Evolutionary conservation across 2,888 invertebrate species (phyloP).

Genomic region (Caenorhabditis sp.): DNA sequence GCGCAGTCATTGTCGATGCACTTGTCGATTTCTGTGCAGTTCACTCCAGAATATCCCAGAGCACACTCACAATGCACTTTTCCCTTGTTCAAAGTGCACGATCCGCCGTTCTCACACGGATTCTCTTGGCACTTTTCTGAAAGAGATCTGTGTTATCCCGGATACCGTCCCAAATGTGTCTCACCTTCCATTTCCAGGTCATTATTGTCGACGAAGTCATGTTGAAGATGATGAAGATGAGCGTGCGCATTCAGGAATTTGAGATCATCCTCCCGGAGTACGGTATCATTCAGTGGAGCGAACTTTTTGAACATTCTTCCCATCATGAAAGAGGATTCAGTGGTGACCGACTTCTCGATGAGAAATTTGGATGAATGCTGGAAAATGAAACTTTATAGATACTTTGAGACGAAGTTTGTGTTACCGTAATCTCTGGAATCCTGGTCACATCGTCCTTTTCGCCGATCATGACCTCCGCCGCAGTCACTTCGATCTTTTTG

Average conservation of each 20-base stretch:
- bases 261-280: constrained; percentile 50
- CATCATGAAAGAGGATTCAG: constrained; percentile 37
- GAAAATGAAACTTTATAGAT: constrained; percentile 1
- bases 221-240: constrained; percentile 59
- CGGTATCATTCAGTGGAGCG: constrained; percentile 47
- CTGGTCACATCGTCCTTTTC: constrained; percentile 22
- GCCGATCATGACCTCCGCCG: constrained; percentile 33
- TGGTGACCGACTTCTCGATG: constrained; percentile 7
- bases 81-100: constrained; percentile 47
- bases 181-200: constrained; percentile 55
- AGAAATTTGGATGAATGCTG: constrained; percentile 52
- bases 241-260: constrained; percentile 61
- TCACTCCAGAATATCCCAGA: constrained; percentile 39
- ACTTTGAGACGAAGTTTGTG: neutral
- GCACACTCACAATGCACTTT: constrained; percentile 49
- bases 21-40: constrained; percentile 54
- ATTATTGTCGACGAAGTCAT: constrained; percentile 63
- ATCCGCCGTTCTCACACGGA: constrained; percentile 56
- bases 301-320: constrained; percentile 60
- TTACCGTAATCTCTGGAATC: constrained; percentile 21
- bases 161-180: neutral
- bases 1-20: constrained; percentile 53
- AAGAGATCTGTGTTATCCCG: neutral
- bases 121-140: constrained; percentile 57
- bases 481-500: constrained; percentile 35